phyloP scores from a whole-genome alignment of 2,888 invertebrate species.

The Auanema sp. region DNA sequence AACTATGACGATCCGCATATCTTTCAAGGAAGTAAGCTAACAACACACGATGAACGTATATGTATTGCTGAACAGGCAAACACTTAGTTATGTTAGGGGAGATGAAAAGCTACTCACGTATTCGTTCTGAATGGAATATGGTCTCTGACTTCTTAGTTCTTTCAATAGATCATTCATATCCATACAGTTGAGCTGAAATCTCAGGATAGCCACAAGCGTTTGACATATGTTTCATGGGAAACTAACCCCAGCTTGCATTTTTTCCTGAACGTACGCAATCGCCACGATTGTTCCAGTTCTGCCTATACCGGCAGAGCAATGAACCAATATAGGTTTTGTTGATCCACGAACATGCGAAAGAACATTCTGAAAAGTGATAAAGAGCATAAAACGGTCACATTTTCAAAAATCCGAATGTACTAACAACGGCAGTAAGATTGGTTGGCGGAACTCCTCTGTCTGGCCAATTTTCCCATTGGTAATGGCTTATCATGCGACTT shows the following conservation, averaged over 20 bases:
- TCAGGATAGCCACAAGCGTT: neutral
- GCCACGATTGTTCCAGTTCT: conserved; percentile 49
- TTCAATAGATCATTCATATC: conserved; percentile 35
- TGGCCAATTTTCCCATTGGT: conserved; percentile 49
- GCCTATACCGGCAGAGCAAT: conserved; percentile 52
- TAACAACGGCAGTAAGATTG: conserved; percentile 23
- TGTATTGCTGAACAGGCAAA: conserved; percentile 35
- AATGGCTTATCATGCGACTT: conserved; percentile 28
- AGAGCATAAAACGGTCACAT: too few species aligned
- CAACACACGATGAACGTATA: conserved; percentile 53
- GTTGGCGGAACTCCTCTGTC: conserved; percentile 36
- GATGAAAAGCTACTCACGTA: conserved; percentile 3
- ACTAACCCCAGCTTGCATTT: conserved; percentile 25
- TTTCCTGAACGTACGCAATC: conserved; percentile 43
- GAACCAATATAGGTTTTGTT: conserved; percentile 44
- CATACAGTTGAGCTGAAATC: conserved; percentile 26
- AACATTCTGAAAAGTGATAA: conserved; percentile 21
- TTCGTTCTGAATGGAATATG: conserved; percentile 48
- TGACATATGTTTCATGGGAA: neutral
- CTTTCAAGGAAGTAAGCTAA: conserved; percentile 47
- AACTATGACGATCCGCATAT: conserved; percentile 25
- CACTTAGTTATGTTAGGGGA: too few species aligned
- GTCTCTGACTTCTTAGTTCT: conserved; percentile 39
- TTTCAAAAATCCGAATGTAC: too few species aligned
- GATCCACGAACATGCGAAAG: conserved; percentile 30